phyloP scores from a whole-genome alignment of 1,140 invertebrate genomes.

The Pseudobourletiella spinata region DNA sequence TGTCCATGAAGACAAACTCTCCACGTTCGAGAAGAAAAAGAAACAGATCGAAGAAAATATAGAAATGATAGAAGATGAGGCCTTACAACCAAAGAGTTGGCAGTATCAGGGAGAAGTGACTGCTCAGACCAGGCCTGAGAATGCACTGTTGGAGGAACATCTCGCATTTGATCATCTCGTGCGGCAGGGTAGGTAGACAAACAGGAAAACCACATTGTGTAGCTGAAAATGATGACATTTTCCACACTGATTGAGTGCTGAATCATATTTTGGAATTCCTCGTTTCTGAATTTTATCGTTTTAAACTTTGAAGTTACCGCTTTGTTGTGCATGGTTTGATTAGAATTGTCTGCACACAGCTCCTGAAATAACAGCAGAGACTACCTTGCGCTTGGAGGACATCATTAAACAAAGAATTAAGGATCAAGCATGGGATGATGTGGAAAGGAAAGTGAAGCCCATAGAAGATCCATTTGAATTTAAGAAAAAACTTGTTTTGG shows the following conservation, averaged over 20 bases:
- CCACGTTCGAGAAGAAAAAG: conserved; percentile 37
- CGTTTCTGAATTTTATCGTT: conserved; percentile 24
- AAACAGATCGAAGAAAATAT: conserved; percentile 51
- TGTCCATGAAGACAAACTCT: conserved; percentile 12
- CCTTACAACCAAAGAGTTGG: conserved; percentile 78
- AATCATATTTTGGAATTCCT: conserved; percentile 34
- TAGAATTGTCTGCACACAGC: too few relatives aligned
- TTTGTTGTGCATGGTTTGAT: too few relatives aligned
- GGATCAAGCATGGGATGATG: conserved; percentile 92
- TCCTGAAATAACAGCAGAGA: conserved; percentile 84
- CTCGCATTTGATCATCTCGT: conserved; percentile 79
- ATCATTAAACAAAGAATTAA: conserved; percentile 85
- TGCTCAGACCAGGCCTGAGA: conserved; percentile 67
- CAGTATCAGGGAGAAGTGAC: conserved; percentile 82
- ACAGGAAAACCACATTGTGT: not conserved
- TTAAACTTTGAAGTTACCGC: too few relatives aligned
- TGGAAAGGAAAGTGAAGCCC: conserved; percentile 78
- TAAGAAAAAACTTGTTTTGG: conserved; percentile 79
- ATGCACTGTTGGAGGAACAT: conserved; percentile 84
- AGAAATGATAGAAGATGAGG: conserved; percentile 65
- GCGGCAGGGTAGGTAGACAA: conserved; percentile 50
- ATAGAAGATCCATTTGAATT: conserved; percentile 73
- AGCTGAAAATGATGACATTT: conserved; percentile 23
- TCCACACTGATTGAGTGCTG: conserved; percentile 22
- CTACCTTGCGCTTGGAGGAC: conserved; percentile 76